Percentiles rank a stretch among this genome's conserved stretches.
These are phyloP conservation scores for Cephus rjabovi DNA, from an alignment of 2,888 invertebrate genomes.

Conservation along the genomic window DNA sequence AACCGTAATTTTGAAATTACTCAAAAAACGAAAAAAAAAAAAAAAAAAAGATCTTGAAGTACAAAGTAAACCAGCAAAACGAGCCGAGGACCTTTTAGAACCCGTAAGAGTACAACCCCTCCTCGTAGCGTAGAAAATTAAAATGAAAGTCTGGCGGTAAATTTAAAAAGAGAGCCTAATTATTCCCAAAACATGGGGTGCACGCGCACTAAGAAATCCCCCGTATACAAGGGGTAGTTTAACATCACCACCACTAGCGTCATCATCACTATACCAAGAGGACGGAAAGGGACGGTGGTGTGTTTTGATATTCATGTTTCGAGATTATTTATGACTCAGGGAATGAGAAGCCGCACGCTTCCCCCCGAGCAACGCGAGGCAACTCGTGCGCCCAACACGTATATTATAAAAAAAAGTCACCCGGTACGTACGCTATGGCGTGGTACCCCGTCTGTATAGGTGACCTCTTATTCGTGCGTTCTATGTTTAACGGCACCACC, in stretches of 20 bases:
- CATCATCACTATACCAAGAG: slow-evolving; percentile 19
- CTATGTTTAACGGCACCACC: slow-evolving; percentile 33
- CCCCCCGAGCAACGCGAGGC: slow-evolving; percentile 40
- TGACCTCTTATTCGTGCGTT: slow-evolving; percentile 29
- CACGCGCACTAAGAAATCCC: not conserved
- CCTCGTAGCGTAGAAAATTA: slow-evolving; percentile 30
- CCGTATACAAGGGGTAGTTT: slow-evolving; percentile 1
- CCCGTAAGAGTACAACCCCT: not conserved
- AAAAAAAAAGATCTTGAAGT: not conserved
- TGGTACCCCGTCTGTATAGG: slow-evolving; percentile 2
- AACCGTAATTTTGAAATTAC: not conserved
- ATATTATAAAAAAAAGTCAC: slow-evolving; percentile 42
- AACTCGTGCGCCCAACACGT: slow-evolving; percentile 51
- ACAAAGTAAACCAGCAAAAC: no score
- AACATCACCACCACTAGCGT: slow-evolving; percentile 9
- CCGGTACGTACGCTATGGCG: not conserved
- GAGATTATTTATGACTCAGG: slow-evolving; percentile 54
- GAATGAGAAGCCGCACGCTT: slow-evolving; percentile 56
- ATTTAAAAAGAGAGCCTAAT: slow-evolving; percentile 33
- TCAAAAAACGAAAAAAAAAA: not conserved
- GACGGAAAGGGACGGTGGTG: slow-evolving; percentile 28
- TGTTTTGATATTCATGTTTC: slow-evolving; percentile 55
- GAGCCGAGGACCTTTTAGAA: no score
- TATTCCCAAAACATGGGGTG: slow-evolving; percentile 31
- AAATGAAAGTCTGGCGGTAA: slow-evolving; percentile 32